Base-by-base conservation (phyloP, 2,113 vertebrate genomes). In the Galbula dea region DNA sequence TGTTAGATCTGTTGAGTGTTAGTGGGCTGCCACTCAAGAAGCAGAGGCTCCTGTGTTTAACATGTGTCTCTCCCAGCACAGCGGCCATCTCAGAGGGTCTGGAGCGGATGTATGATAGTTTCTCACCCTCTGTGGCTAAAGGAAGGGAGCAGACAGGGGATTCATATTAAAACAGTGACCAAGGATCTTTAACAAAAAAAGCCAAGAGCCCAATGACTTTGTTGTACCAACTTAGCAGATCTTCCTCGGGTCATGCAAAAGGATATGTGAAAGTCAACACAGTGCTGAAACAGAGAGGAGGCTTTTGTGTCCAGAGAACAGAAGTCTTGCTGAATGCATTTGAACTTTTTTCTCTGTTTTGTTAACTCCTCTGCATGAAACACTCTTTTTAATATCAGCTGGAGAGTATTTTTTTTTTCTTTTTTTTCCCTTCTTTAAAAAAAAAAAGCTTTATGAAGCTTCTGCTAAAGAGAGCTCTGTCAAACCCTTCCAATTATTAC, bases 361-460 rank as follows among this genome's bases (percentile, higher is more conserved):
- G 20, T 89, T 86, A 32, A 51, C 49, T 89, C 30, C 37, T 69
- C 67, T 90, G 52, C 49, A 65, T 54, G 75, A 94, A 94, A 88
- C 45, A n/a, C 6, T 71, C 32, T 52, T 92, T 52, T 12, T 88
- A 65, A 20, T 71, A 82, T 68, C 61, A 81, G 5, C 65, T 65
- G 19, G 39, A 90, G 48, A 88, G 29, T 29, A n/a, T 12, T 27
- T 58, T 41, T 30, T 26, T 45, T 12, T 27, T 27, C 3, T 9
- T 11, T 19, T 45, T 54, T 39, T 22, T 26, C 15, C 12, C 24
- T 71, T 48, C 43, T 66, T 48, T 67, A n/a, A n/a, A 3, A 2
- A 83, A 83, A 62, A 86, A 85, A 71, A 67, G 75, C 91, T 86
- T 90, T 86, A 91, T 93, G 61, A 92, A 92, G 26, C 32, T 91